Evolutionary conservation across 2,888 invertebrate genomes (phyloP), one percentile per base, ranked within the genome.

Genomic region (Tribolium freemani): DNA sequence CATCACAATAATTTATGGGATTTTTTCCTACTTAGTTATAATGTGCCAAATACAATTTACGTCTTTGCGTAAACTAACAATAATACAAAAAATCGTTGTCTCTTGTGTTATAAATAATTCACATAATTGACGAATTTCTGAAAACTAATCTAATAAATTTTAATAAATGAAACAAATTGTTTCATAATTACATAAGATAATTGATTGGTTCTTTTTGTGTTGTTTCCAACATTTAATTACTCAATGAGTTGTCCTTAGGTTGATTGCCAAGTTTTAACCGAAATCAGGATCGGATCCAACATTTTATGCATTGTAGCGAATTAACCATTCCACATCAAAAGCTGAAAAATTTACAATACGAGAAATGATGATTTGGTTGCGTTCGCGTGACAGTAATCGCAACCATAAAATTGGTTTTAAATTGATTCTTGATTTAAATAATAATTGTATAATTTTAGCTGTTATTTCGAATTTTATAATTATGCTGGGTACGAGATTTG

Each of bases 181-280:
- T 38, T 38, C 38, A 8, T 51, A 11, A 51, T 51, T 51, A 21
- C 51, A 51, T 21, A 51, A 51, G 51, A 11, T 51, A 51, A 51
- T 51, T 51, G 51, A 51, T 51, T 16, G 51, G 11, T 48, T 51
- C 13, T n/a, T 51, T 51, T 16, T 51, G 51, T 51, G n/a, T 51
- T n/a, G 51, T 21, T 51, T 51, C 51, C 51, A 51, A 51, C 51
- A 21, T 51, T 51, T 51, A 51, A 21, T 51, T 16, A 21, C 20
- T 16, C 16, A 51, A 16, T 21, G 21, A 51, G 51, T 21, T 10
- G n/a, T 50, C 20, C 50, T 11, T n/a, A 16, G 20, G 51, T 21
- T 6, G 51, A 21, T 51, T 51, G 51, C 51, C 51, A 51, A 51
- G 51, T 51, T 16, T 51, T 51, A 20, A 51, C n/a, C 21, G 51